These are phyloP conservation scores for Caradrina kadenii DNA, from an alignment of 2,888 invertebrate genomes.

Conservation along the genomic window DNA sequence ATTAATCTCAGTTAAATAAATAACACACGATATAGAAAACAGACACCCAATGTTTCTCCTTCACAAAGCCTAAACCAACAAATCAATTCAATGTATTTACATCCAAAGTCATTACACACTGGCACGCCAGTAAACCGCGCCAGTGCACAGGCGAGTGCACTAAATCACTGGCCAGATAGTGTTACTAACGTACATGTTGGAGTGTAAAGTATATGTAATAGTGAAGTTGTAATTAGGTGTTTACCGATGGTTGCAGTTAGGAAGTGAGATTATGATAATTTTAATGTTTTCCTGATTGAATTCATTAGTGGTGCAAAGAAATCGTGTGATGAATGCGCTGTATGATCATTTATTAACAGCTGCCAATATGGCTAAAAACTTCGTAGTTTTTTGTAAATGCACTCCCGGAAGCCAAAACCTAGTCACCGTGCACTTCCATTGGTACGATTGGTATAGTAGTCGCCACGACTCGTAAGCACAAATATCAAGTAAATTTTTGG, in stretches of 20 bases:
- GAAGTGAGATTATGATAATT: constrained; percentile 46
- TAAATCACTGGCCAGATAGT: constrained; percentile 53
- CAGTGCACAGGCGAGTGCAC: constrained; percentile 52
- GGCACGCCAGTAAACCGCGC: constrained; percentile 52
- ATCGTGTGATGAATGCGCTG: neutral
- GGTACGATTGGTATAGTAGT: no score
- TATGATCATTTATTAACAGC: neutral
- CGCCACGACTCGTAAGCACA: no score
- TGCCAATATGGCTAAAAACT: neutral
- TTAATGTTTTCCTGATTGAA: constrained; percentile 42
- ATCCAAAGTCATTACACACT: constrained; percentile 57
- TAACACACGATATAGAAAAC: constrained; percentile 46
- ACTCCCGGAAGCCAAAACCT: no score
- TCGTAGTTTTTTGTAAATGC: neutral
- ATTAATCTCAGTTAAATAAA: constrained; percentile 24
- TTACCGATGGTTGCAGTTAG: constrained; percentile 17
- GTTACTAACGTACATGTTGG: constrained; percentile 47
- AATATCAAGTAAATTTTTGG: no score
- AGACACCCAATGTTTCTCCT: constrained; percentile 52
- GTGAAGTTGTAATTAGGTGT: constrained; percentile 27
- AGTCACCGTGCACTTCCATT: no score
- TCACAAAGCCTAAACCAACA: constrained; percentile 43
- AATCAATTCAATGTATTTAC: constrained; percentile 57
- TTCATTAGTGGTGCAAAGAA: constrained; percentile 24
- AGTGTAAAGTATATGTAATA: constrained; percentile 44